A percentile compares a stretch with the other conserved stretches of the same genome.
phyloP scores from a whole-genome alignment of 2,888 invertebrate genomes.

The Hirudinaria manillensis region DNA sequence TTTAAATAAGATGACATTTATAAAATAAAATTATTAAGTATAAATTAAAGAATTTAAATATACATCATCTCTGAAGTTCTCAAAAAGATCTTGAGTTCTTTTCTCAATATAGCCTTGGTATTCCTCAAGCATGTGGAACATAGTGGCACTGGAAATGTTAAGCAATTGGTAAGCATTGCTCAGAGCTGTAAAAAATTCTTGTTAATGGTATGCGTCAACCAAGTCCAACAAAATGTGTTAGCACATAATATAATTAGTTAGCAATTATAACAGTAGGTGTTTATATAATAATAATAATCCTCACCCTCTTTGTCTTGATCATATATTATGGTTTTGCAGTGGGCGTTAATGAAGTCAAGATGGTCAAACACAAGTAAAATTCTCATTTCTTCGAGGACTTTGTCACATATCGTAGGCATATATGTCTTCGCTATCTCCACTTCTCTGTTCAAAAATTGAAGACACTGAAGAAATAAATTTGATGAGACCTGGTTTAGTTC shows the following conservation, averaged over 20 bases:
- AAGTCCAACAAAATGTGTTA: neutral
- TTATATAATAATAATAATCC: neutral
- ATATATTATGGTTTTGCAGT: constrained; percentile 68
- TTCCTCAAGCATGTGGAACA: constrained; percentile 62
- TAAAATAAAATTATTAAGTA: too few species aligned
- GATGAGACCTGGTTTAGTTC: too few species aligned
- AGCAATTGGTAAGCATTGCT: constrained; percentile 83
- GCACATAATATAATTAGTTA: neutral
- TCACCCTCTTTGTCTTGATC: constrained; percentile 67
- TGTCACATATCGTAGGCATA: constrained; percentile 63
- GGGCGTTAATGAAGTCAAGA: constrained; percentile 68
- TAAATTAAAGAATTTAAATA: constrained; percentile 41
- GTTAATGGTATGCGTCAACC: too few species aligned
- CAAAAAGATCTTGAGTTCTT: constrained; percentile 63
- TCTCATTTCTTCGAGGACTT: constrained; percentile 62
- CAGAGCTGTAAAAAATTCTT: constrained; percentile 65
- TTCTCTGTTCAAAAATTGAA: constrained; percentile 71
- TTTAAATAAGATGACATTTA: too few species aligned
- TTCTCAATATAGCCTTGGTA: constrained; percentile 68
- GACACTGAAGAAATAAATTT: too few species aligned
- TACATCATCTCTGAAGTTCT: constrained; percentile 71
- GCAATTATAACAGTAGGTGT: too few species aligned
- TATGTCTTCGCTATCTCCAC: constrained; percentile 71
- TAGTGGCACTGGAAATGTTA: constrained; percentile 72
- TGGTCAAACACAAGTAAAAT: constrained; percentile 71